A percentile compares a stretch with the other conserved stretches of the same genome.
These are phyloP conservation scores for Oryzias sinensis DNA, from an alignment of 2,797 vertebrate species.

Conservation along the genomic window DNA sequence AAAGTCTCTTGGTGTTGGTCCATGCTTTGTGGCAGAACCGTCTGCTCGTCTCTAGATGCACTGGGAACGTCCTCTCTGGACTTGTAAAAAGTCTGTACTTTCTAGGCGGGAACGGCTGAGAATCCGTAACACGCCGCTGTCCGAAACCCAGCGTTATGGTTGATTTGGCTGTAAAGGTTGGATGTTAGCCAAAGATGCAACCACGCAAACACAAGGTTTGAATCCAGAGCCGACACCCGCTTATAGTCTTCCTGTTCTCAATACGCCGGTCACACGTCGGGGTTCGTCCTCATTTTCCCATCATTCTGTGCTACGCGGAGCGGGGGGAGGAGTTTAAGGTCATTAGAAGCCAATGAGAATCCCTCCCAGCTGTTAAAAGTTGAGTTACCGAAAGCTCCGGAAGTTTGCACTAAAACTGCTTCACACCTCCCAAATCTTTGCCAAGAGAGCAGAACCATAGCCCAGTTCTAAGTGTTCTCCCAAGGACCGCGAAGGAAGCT, in stretches of 20 bases:
- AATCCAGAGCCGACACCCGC: constrained; percentile 23
- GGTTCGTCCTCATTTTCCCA: constrained; percentile 29
- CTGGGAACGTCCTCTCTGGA: constrained; percentile 66
- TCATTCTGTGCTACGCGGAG: constrained; percentile 13
- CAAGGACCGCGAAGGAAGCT: constrained; percentile 22
- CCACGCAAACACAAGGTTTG: too few species aligned
- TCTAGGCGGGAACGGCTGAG: not conserved
- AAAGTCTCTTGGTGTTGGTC: constrained; percentile 53
- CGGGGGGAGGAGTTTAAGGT: too few species aligned
- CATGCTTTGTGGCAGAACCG: constrained; percentile 56
- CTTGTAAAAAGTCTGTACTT: constrained; percentile 44
- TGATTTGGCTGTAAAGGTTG: too few species aligned
- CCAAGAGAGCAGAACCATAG: constrained; percentile 28
- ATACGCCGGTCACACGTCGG: constrained; percentile 34
- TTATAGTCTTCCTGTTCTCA: constrained; percentile 64
- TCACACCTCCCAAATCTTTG: constrained; percentile 6
- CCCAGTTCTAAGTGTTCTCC: constrained; percentile 29
- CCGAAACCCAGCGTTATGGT: too few species aligned
- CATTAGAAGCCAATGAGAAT: too few species aligned
- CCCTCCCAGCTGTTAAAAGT: too few species aligned
- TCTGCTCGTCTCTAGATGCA: constrained; percentile 67
- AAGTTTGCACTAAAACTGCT: constrained; percentile 30
- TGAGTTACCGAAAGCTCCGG: constrained; percentile 15
- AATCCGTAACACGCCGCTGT: too few species aligned
- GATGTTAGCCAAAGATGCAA: too few species aligned